phyloP scores from a whole-genome alignment of 1,140 invertebrate species.

The Heliothis subflexa region DNA sequence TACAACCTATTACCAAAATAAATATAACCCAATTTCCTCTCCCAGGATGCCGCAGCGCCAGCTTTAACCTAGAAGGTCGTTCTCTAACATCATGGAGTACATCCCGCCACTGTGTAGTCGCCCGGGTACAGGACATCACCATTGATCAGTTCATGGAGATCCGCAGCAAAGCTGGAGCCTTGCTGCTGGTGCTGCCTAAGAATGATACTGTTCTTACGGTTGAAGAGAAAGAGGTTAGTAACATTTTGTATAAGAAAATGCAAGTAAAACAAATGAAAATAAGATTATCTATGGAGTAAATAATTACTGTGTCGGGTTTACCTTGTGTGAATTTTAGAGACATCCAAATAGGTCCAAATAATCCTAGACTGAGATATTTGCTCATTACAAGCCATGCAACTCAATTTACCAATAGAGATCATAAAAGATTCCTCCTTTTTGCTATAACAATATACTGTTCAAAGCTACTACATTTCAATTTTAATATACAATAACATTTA shows the following conservation, averaged over 20 bases:
- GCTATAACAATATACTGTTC: too few relatives aligned
- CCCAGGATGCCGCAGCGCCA: slow-evolving; percentile 92
- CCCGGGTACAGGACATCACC: slow-evolving; percentile 92
- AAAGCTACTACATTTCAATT: too few relatives aligned
- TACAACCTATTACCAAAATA: neutral
- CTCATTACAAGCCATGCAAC: too few relatives aligned
- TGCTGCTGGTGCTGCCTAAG: slow-evolving; percentile 93
- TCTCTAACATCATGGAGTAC: slow-evolving; percentile 94
- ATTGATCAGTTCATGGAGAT: slow-evolving; percentile 92
- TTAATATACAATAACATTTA: too few relatives aligned
- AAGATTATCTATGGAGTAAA: too few relatives aligned
- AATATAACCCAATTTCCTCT: neutral
- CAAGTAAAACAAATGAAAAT: too few relatives aligned
- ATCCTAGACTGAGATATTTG: too few relatives aligned
- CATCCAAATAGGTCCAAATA: too few relatives aligned
- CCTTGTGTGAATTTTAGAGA: too few relatives aligned
- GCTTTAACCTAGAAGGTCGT: slow-evolving; percentile 95
- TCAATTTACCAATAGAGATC: too few relatives aligned
- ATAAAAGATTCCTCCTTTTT: too few relatives aligned
- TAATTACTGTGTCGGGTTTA: too few relatives aligned
- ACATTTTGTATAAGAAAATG: slow-evolving; percentile 42
- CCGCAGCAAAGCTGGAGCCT: slow-evolving; percentile 92
- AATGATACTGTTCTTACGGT: slow-evolving; percentile 89
- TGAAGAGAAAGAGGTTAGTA: slow-evolving; percentile 91
- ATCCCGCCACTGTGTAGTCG: slow-evolving; percentile 95